Conservation (phyloP, 2,888 invertebrate species). For the Trilocha varians region DNA sequence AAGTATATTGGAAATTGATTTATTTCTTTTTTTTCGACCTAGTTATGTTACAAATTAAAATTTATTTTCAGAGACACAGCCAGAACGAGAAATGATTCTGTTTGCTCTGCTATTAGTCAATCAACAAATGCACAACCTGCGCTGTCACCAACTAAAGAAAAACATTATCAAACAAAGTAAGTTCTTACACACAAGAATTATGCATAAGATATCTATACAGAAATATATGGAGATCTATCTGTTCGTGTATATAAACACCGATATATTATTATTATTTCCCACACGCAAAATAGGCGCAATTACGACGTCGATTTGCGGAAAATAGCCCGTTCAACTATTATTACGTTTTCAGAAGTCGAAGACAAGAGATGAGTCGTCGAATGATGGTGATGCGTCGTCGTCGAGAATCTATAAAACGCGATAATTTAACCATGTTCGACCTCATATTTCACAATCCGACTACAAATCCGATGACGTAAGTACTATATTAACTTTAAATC, state of each 20-base stretch:
- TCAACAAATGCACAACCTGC: conserved; percentile 23
- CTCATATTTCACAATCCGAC: conserved; percentile 92
- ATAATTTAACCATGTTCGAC: conserved; percentile 91
- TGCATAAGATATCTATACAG: too few relatives aligned
- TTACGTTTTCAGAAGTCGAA: conserved; percentile 30
- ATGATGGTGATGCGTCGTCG: conserved; percentile 44
- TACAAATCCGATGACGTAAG: conserved; percentile 81
- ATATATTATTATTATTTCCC: too few relatives aligned
- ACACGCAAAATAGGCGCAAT: too few relatives aligned
- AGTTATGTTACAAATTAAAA: not conserved
- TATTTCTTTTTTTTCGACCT: too few relatives aligned
- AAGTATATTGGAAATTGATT: too few relatives aligned
- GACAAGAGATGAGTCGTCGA: conserved; percentile 42
- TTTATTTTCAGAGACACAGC: conserved; percentile 42
- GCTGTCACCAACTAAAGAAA: conserved; percentile 49
- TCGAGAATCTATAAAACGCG: conserved; percentile 44
- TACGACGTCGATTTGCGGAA: too few relatives aligned
- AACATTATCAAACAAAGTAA: conserved; percentile 30
- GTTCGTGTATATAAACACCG: too few relatives aligned
- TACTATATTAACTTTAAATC: too few relatives aligned
- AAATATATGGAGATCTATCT: too few relatives aligned
- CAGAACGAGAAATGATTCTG: conserved; percentile 63
- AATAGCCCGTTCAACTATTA: too few relatives aligned
- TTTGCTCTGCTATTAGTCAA: conserved; percentile 58
- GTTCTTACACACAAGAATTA: too few relatives aligned